Evolutionary conservation across 64 coral and sea anemone species (phyloP), one percentile per base, ranked within the genome.

Genomic region (Pocillopora damicornis): DNA sequence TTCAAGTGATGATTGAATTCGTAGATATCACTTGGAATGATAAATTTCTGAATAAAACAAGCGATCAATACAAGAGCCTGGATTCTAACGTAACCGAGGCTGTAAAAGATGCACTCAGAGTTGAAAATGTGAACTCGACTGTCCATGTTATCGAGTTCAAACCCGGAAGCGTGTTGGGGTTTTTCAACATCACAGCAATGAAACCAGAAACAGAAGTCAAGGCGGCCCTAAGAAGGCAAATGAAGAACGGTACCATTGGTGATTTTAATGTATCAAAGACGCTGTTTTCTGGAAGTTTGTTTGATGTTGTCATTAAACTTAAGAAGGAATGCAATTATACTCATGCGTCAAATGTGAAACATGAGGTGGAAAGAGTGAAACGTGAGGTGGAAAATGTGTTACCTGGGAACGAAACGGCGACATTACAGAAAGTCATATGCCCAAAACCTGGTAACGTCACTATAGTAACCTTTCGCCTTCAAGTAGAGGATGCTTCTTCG

Each of bases 241-340:
- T 71, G 11, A 5, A 10, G 23, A 45, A 25, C 71, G 81, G 81
- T 13, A 51, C 1, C 63, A 56, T 84, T 15, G 63, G 63, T 38
- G 4, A 14, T 58, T 65, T 72, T 56, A 9, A 9, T 2, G 81
- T 84, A 71, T 72, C 81, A 18, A 73, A 72, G 67, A 56, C 38
- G 11, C 35, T 84, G 37, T 84, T 84, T 38, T 84, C 81, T 84
- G 81, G 63, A 71, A 51, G 63, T 71, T 71, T 84, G 10, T 84
- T 84, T 42, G 81, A 84, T 37, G 81, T 84, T 26, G 81, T 84
- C 2, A 17, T 84, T 0, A 84, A 72, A n/a, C 51, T 84, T 20
- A 72, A 72, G n/a, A 42, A 36, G 0, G 20, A 25, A 73, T 84
- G 81, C 22, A 57, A 84, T 37, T 65, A 73, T 14, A 25, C 81